A percentile compares a stretch with the other conserved stretches of the same genome.
These are phyloP conservation scores for Disparrhopalites patrizii DNA, from an alignment of 2,888 invertebrate species.

Conservation along the genomic window DNA sequence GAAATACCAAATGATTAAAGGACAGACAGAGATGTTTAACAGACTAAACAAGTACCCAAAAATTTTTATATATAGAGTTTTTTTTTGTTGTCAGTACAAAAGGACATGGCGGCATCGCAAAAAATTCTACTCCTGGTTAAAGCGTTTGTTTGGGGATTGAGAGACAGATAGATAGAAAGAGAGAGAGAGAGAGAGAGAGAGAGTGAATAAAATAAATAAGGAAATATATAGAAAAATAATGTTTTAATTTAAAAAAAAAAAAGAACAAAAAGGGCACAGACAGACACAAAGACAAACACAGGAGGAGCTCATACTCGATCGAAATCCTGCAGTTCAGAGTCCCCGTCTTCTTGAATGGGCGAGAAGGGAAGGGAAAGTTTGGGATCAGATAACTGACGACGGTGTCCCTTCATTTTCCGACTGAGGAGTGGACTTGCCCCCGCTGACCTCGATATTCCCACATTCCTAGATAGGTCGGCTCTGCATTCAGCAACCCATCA, in stretches of 20 bases:
- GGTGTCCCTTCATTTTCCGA: slow-evolving; percentile 53
- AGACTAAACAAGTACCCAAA: too few relatives aligned
- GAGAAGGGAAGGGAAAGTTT: slow-evolving; percentile 57
- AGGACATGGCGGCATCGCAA: too few relatives aligned
- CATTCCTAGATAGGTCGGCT: slow-evolving; percentile 48
- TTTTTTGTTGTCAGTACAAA: too few relatives aligned
- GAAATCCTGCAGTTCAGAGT: slow-evolving; percentile 49
- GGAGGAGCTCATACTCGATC: slow-evolving; percentile 49
- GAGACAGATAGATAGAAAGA: slow-evolving; percentile 1
- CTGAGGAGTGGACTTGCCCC: slow-evolving; percentile 49
- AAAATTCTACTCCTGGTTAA: background rate
- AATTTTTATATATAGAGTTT: too few relatives aligned
- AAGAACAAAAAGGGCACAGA: slow-evolving; percentile 49
- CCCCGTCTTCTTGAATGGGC: slow-evolving; percentile 56
- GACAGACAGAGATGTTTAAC: too few relatives aligned
- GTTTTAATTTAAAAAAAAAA: slow-evolving; percentile 22
- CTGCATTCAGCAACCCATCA: slow-evolving; percentile 48
- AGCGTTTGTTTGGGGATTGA: background rate
- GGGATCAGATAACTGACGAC: slow-evolving; percentile 57
- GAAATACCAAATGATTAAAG: too few relatives aligned
- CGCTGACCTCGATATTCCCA: slow-evolving; percentile 48
- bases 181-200: background rate
- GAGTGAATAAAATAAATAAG: too few relatives aligned
- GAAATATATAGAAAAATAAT: background rate
- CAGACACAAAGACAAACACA: slow-evolving; percentile 49